These are phyloP conservation scores for Anguilla japonica DNA, from an alignment of 2,113 vertebrate species.

Conservation along the genomic window DNA sequence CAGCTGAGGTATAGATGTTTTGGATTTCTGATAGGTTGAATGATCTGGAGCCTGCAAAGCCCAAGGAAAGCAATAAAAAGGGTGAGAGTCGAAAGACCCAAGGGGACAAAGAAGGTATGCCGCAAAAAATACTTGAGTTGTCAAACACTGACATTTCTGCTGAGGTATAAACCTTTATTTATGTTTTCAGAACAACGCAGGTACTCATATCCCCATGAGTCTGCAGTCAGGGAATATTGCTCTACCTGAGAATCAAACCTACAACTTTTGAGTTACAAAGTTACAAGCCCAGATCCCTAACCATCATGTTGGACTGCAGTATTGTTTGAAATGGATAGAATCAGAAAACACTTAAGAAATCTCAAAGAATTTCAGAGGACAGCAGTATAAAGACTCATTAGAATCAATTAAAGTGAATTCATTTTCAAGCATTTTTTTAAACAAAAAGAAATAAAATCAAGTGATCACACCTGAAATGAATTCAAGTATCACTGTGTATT, in stretches of 20 bases:
- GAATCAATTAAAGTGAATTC: background rate
- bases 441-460: background rate
- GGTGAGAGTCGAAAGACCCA: background rate
- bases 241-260: background rate
- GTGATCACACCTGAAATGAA: too few relatives aligned
- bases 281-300: too few relatives aligned
- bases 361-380: background rate
- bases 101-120: conserved; percentile 5
- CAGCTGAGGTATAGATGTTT: conserved; percentile 34
- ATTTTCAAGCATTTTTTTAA: background rate
- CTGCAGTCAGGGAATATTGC: background rate
- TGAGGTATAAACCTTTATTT: conserved; percentile 24
- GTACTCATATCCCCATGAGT: background rate
- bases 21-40: conserved; percentile 34
- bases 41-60: conserved; percentile 32
- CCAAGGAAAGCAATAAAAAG: conserved; percentile 38
- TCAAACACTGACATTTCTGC: conserved; percentile 29
- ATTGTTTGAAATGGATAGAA: background rate
- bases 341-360: background rate
- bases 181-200: conserved; percentile 25
- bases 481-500: background rate
- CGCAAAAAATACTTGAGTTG: background rate
- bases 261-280: too few relatives aligned
- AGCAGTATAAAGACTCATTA: background rate
- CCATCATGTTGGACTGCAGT: background rate